A percentile compares a stretch with the other conserved stretches of the same genome.
Evolutionary conservation across 2,797 vertebrate genomes (phyloP).

Genomic region (Cephalopachus bancanus): DNA sequence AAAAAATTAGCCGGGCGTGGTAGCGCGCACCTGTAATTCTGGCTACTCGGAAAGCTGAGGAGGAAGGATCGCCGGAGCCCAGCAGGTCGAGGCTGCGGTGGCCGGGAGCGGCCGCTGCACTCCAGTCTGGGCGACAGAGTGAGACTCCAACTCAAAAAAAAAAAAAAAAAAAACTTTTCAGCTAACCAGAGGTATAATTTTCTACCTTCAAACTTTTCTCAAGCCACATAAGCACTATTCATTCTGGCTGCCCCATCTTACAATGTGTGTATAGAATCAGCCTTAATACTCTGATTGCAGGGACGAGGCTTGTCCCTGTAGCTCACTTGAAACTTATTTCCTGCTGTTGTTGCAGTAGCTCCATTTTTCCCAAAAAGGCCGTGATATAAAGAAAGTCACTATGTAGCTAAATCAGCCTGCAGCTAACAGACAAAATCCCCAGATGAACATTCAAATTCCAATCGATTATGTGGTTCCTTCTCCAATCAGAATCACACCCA

Average conservation of each 20-base stretch:
- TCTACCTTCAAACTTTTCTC: slow-evolving; percentile 6
- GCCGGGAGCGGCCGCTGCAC: no score
- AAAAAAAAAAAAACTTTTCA: background rate
- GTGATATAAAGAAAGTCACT: slow-evolving; percentile 58
- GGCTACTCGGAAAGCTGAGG: no score
- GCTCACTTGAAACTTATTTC: slow-evolving; percentile 64
- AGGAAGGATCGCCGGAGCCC: no score
- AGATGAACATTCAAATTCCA: slow-evolving; percentile 28
- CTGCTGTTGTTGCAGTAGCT: slow-evolving; percentile 41
- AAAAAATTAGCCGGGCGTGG: no score
- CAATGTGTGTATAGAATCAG: background rate
- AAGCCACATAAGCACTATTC: background rate
- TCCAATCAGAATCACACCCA: background rate
- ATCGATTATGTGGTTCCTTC: background rate
- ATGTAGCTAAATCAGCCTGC: slow-evolving; percentile 46
- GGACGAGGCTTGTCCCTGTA: background rate
- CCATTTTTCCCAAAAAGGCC: slow-evolving; percentile 34
- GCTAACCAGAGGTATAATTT: background rate
- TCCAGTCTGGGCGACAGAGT: no score
- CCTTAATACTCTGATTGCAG: background rate
- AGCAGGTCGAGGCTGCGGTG: no score
- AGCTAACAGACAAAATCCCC: slow-evolving; percentile 59
- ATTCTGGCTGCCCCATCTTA: background rate
- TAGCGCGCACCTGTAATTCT: no score
- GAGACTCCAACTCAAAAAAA: no score